Evolutionary conservation across 2,113 vertebrate genomes (phyloP).

Genomic region (Pycnonotus jocosus): DNA sequence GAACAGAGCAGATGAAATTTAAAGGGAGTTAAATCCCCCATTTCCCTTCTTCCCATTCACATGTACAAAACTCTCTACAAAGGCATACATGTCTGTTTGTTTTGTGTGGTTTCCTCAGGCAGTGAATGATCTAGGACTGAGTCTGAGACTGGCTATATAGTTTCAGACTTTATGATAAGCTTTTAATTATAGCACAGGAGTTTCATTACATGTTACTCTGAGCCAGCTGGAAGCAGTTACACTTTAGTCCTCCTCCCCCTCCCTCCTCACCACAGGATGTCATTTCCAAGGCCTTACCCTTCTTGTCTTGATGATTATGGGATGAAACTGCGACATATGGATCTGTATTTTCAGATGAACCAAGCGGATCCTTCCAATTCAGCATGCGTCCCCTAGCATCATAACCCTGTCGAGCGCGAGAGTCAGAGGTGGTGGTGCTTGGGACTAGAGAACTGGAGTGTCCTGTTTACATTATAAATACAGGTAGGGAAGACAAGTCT

Average conservation of each 20-base stretch:
- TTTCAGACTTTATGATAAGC: constrained; percentile 50
- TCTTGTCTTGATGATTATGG: constrained; percentile 93
- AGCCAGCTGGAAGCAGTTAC: constrained; percentile 88
- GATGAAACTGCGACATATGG: constrained; percentile 92
- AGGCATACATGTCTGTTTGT: constrained; percentile 53
- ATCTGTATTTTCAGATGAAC: constrained; percentile 89
- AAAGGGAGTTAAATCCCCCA: neutral
- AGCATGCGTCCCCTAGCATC: constrained; percentile 87
- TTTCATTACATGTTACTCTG: constrained; percentile 18
- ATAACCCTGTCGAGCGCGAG: constrained; percentile 78
- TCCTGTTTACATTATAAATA: constrained; percentile 89
- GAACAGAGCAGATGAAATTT: neutral
- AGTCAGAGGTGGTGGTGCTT: constrained; percentile 83
- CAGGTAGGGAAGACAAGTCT: constrained; percentile 69
- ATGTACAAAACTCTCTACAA: neutral
- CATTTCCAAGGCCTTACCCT: constrained; percentile 99
- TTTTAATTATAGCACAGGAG: constrained; percentile 37
- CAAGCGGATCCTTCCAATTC: constrained; percentile 86
- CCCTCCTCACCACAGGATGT: constrained; percentile 63
- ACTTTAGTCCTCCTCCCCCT: constrained; percentile 71
- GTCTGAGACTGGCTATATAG: constrained; percentile 4
- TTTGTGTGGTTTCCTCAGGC: constrained; percentile 67
- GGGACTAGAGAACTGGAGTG: constrained; percentile 87
- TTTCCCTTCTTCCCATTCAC: neutral
- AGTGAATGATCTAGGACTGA: constrained; percentile 8